Evolutionary conservation across 2,797 vertebrate species (phyloP), one percentile per base, ranked within the genome.

Genomic region (Typhlichthys eigenmanni): DNA sequence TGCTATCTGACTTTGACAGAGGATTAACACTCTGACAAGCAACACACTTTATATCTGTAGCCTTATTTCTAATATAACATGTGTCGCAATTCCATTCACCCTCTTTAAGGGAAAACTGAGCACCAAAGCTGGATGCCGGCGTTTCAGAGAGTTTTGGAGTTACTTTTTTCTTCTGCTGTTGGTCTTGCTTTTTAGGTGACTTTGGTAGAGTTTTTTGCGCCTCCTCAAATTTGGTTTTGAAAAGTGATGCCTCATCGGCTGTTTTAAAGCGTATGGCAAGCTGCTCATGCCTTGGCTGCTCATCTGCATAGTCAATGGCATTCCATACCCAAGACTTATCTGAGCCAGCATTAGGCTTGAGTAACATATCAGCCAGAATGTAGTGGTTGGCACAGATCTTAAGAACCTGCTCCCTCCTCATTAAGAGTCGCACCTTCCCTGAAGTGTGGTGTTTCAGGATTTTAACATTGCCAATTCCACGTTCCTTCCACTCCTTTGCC

Each of bases 351-450:
- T 97, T 98, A 11, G 94, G 95, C 82, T 94, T 95, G 53, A 99
- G 86, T 16, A 93, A 92, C 95, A 96, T 98, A 69, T 99, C 96
- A 24, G 93, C 68, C 76, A 88, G 98, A 75, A 99, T 96, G 67
- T 98, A 99, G 86, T 99, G 97, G 86, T 99, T 99, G 76, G 98
- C 97, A 88, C 98, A 99, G 66, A 99, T 97, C 85, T 98, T 99
- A 34, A 99, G 86, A 24, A 99, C 96, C 81, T 99, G 97, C 54
- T 99, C 98, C 43, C 97, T 92, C 82, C 98, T 95, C 98, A 99
- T 99, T 49, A 99, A 79, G 59, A 99, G 89, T 47, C 97, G 95
- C 47, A 97, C 94, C 85, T 99, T 99, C n/a, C 95, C 95, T 68
- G 95, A 96, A 46, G 91, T 89, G 76, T 86, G 93, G 76, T 99